Conservation (phyloP, 2,113 vertebrate genomes). For the Centropus unirufus region DNA sequence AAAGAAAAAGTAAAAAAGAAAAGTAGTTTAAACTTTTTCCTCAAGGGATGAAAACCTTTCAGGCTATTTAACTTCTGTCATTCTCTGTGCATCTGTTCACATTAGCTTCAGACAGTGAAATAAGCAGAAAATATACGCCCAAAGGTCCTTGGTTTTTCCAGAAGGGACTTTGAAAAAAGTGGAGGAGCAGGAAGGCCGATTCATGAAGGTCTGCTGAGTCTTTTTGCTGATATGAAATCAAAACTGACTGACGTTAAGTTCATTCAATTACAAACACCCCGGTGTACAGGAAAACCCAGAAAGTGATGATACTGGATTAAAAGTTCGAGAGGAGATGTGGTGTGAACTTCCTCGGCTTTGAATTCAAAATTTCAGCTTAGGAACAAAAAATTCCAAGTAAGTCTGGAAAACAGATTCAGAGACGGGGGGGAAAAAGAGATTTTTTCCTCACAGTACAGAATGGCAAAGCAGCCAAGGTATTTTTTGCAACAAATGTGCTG, state of each 20-base stretch:
- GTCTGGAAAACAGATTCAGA: neutral
- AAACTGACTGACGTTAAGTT: neutral
- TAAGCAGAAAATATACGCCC: constrained; percentile 57
- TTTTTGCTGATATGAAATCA: constrained; percentile 29
- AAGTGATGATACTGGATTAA: neutral
- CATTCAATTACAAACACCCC: neutral
- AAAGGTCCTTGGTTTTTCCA: constrained; percentile 43
- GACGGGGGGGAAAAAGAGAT: neutral
- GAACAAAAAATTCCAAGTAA: neutral
- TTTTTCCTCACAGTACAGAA: neutral
- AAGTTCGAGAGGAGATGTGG: neutral
- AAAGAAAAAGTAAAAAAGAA: neutral
- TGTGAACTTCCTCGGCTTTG: neutral
- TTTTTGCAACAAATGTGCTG: neutral
- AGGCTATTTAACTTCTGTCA: constrained; percentile 65
- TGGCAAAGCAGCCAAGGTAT: neutral
- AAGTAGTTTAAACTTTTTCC: constrained; percentile 32
- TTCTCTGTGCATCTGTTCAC: constrained; percentile 55
- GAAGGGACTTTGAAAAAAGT: constrained; percentile 25
- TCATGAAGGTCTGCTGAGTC: neutral
- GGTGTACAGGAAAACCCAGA: neutral
- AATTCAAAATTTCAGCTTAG: neutral
- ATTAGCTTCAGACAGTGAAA: constrained; percentile 69
- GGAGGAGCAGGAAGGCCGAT: neutral
- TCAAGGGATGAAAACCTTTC: constrained; percentile 61